These are phyloP conservation scores for Ginglymostoma cirratum DNA, from an alignment of 2,113 vertebrate genomes.

Conservation along the genomic window DNA sequence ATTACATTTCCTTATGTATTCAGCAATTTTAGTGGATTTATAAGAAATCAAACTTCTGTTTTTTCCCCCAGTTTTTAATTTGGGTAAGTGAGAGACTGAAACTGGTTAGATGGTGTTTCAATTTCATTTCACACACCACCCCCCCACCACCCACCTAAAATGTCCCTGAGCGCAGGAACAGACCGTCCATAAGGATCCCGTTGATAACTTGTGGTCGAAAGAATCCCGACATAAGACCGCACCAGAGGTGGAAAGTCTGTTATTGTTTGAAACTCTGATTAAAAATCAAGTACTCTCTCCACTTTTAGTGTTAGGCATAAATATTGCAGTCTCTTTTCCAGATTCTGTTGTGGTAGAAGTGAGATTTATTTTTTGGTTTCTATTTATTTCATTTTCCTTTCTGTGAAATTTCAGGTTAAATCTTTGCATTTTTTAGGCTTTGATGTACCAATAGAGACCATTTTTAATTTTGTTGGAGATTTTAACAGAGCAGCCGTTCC, in stretches of 20 bases:
- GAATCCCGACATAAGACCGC: not conserved
- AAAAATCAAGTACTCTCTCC: not conserved
- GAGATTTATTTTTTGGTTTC: not conserved
- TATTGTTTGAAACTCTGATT: not conserved
- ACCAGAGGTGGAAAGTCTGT: not conserved
- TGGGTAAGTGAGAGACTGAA: not conserved
- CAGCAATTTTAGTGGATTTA: not conserved
- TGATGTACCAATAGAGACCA: not conserved
- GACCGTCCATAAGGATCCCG: too few species aligned
- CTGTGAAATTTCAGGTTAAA: not conserved
- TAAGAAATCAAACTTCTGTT: not conserved
- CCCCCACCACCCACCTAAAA: too few species aligned
- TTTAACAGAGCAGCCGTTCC: not conserved
- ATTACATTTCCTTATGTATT: not conserved
- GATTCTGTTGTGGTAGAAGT: not conserved
- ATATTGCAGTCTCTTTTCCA: not conserved
- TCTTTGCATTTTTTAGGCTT: not conserved
- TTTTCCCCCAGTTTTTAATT: not conserved
- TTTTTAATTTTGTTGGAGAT: not conserved
- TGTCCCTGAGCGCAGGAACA: not conserved
- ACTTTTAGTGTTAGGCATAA: not conserved
- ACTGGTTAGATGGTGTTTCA: not conserved
- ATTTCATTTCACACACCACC: not conserved
- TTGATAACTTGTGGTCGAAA: not conserved
- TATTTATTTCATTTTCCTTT: conserved; percentile 7